Evolutionary conservation across 2,888 invertebrate species (phyloP).

Genomic region (Eupithecia insigniata): DNA sequence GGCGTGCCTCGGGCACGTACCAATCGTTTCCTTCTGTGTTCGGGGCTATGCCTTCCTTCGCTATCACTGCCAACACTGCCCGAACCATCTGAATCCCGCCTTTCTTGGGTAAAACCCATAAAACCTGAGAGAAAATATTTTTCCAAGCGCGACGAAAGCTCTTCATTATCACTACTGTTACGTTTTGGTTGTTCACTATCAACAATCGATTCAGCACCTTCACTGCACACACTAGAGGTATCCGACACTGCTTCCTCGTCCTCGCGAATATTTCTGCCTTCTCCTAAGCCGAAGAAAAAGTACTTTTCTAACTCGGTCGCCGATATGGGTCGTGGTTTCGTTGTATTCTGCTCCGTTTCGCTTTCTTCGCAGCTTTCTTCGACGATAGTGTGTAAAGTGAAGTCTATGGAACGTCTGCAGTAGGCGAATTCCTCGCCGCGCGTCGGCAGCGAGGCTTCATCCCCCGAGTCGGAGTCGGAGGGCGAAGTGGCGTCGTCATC

Average conservation of each 20-base stretch:
- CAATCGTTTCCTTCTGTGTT: slow-evolving; percentile 91
- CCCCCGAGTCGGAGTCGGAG: slow-evolving; percentile 88
- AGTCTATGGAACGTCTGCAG: slow-evolving; percentile 92
- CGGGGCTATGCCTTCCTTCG: slow-evolving; percentile 94
- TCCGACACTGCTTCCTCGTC: slow-evolving; percentile 90
- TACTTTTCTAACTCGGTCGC: slow-evolving; percentile 95
- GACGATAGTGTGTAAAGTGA: slow-evolving; percentile 95
- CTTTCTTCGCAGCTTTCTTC: slow-evolving; percentile 98
- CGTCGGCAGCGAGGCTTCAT: slow-evolving; percentile 87
- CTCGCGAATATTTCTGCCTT: slow-evolving; percentile 84
- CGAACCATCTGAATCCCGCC: slow-evolving; percentile 91
- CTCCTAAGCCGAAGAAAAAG: slow-evolving; percentile 93
- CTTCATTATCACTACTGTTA: slow-evolving; percentile 85
- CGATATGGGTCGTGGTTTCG: slow-evolving; percentile 87
- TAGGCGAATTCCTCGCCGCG: slow-evolving; percentile 93
- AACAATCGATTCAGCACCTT: slow-evolving; percentile 89
- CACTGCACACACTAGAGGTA: slow-evolving; percentile 93
- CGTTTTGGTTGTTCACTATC: slow-evolving; percentile 84
- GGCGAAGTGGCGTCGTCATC: slow-evolving; percentile 89
- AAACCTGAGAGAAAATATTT: slow-evolving; percentile 95
- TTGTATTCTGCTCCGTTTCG: slow-evolving; percentile 88
- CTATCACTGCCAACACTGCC: slow-evolving; percentile 96
- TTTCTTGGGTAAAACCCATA: slow-evolving; percentile 91
- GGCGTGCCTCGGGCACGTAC: slow-evolving; percentile 93
- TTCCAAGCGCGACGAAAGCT: slow-evolving; percentile 92